Base-by-base conservation (phyloP, 2,113 vertebrate species). In the Mastomys natalensis region DNA sequence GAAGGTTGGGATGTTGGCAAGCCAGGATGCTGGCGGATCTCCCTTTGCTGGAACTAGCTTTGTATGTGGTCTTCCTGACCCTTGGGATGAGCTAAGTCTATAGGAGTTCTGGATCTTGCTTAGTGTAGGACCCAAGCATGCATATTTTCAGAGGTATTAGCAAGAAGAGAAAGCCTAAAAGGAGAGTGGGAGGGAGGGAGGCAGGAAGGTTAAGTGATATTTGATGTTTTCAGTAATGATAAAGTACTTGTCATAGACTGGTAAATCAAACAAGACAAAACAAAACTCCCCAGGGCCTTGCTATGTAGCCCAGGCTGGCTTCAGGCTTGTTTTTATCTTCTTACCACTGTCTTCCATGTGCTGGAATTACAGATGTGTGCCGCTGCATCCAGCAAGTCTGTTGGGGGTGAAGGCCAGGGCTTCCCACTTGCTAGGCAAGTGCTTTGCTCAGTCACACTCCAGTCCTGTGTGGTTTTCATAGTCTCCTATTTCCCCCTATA, bases 41-140 rank as follows among this genome's bases (percentile, higher is more conserved):
- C n/a, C 3, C 68, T 31, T 17, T n/a, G 72, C 37, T 10, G 2
- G 84, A 48, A 51, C 9, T 1, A 1, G 0, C 22, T 15, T 0
- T 48, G 43, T 51, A 34, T 12, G 13, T 1, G 9, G 2, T 66
- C 40, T 66, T 48, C 43, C 82, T 48, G 82, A 43, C 82, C 5
- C 26, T 66, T 17, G 26, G 16, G 40, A 16, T 34, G 60, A 66
- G 40, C 43, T 64, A 29, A 48, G 60, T 55, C 74, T 16, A 4
- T 5, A 60, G 43, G 66, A 2, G 8, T 80, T 86, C 64, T 8
- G 3, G 62, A 45, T 34, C 74, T 40, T 68, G 72, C 43, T 22
- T 24, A 13, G 55, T 60, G 29, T 12, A 73, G 0, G 72, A 60
- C 68, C 70, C 21, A 29, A 73, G n/a, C 78, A 22, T 34, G 37